phyloP scores from a whole-genome alignment of 2,888 invertebrate species.

The Aromia moschata region DNA sequence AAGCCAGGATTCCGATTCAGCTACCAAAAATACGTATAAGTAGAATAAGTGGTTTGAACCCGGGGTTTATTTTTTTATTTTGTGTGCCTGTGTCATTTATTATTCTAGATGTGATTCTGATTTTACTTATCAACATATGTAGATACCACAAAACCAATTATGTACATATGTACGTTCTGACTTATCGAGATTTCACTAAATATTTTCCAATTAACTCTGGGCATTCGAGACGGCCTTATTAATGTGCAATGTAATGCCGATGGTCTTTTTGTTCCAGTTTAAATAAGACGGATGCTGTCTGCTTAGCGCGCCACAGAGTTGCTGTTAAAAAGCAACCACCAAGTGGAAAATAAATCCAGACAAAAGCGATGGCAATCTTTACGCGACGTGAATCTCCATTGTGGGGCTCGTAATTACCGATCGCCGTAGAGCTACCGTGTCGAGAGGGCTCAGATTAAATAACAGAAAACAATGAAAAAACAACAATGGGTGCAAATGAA shows the following conservation, averaged over 20 bases:
- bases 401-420: background rate
- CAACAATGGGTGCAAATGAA: slow-evolving; percentile 40
- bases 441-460: slow-evolving; percentile 18
- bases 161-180: too few species aligned
- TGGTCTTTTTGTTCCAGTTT: background rate
- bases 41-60: too few species aligned
- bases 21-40: too few species aligned
- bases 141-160: too few species aligned
- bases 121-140: too few species aligned
- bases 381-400: slow-evolving; percentile 10
- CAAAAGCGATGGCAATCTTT: slow-evolving; percentile 12
- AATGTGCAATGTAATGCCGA: slow-evolving; percentile 23
- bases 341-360: slow-evolving; percentile 23
- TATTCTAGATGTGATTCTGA: too few species aligned
- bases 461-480: slow-evolving; percentile 33
- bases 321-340: slow-evolving; percentile 22
- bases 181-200: slow-evolving; percentile 7
- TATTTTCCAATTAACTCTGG: slow-evolving; percentile 17
- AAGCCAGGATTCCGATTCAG: too few species aligned
- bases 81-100: too few species aligned
- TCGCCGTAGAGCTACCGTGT: background rate
- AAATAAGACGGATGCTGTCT: slow-evolving; percentile 1
- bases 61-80: too few species aligned
- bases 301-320: slow-evolving; percentile 6
- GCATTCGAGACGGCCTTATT: slow-evolving; percentile 8